phyloP scores from a whole-genome alignment of 2,888 invertebrate species.

The Thecocarcelia acutangulata region DNA sequence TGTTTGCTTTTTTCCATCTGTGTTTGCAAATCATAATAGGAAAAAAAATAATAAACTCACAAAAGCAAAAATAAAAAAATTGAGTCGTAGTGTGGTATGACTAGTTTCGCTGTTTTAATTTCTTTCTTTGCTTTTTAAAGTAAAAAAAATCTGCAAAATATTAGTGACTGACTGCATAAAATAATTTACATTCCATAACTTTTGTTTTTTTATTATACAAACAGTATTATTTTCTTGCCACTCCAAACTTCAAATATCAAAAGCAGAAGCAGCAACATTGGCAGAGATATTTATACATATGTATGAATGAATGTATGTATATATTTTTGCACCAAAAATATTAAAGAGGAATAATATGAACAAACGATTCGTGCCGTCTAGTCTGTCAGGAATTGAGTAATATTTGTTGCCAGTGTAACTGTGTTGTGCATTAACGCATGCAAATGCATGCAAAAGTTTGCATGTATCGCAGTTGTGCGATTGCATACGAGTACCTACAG shows the following conservation, averaged over 20 bases:
- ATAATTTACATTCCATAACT: conserved; percentile 45
- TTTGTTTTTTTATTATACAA: neutral
- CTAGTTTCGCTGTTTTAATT: conserved; percentile 57
- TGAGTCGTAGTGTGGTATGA: conserved; percentile 49
- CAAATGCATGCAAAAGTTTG: neutral
- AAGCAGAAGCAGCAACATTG: neutral
- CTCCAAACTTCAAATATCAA: conserved; percentile 18
- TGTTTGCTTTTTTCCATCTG: neutral
- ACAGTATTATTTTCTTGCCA: conserved; percentile 18
- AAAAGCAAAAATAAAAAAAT: neutral
- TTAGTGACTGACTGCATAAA: conserved; percentile 20
- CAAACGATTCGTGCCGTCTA: conserved; percentile 50
- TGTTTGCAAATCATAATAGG: conserved; percentile 33
- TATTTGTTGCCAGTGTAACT: conserved; percentile 14
- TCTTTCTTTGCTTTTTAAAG: conserved; percentile 43
- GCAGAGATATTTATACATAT: conserved; percentile 3
- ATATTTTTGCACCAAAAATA: conserved; percentile 29
- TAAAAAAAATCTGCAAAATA: neutral
- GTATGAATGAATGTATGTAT: neutral
- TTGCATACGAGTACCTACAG: neutral
- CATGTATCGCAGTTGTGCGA: neutral
- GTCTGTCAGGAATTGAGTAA: conserved; percentile 64
- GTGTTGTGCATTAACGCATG: conserved; percentile 6
- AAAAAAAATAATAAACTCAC: neutral
- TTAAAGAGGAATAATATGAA: conserved; percentile 29